Base-by-base conservation (phyloP, 2,113 vertebrate species). In the Microcebus jonahi region DNA sequence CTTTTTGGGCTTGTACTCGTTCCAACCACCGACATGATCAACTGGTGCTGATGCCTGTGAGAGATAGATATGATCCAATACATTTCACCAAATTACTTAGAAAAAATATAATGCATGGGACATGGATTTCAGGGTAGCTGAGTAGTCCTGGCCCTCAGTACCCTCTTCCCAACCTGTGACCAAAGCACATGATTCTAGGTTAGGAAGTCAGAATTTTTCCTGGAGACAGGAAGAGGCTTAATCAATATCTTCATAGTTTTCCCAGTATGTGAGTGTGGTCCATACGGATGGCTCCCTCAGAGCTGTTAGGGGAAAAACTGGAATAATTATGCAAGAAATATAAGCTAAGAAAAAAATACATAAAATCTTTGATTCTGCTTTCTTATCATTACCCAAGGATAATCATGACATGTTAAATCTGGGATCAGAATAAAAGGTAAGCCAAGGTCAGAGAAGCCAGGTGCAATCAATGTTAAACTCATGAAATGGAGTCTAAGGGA, bases 371-470 rank as follows among this genome's bases (percentile, higher is more conserved):
- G 34, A 63, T 34, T 82, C 34, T 93, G 6, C 25, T 81, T 85
- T 94, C 48, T 88, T 91, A 83, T 80, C 63, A 73, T 68, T 88
- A 25, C 18, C 9, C 45, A 80, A 18, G 39, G 59, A 48, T 86
- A 91, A 95, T n/a, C 70, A 53, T 81, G 34, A 65, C 27, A 79
- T 67, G 75, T 59, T 90, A 88, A 13, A 71, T 73, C 73, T 81
- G 10, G 21, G 93, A 83, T 90, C 73, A 94, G 36, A 83, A 77
- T 87, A 36, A 90, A 94, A 90, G 59, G 55, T 29, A 96, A 25
- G 31, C 83, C 59, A 92, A 91, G 18, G 57, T 70, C 36, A 94
- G 31, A 85, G 18, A 87, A 82, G 45, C 68, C 79, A 91, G 23
- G 53, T 39, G 68, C 6, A 91, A 63, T 59, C 9, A 73, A 79